These are phyloP conservation scores for Erpobdella octoculata DNA, from an alignment of 2,888 invertebrate genomes.

Conservation along the genomic window DNA sequence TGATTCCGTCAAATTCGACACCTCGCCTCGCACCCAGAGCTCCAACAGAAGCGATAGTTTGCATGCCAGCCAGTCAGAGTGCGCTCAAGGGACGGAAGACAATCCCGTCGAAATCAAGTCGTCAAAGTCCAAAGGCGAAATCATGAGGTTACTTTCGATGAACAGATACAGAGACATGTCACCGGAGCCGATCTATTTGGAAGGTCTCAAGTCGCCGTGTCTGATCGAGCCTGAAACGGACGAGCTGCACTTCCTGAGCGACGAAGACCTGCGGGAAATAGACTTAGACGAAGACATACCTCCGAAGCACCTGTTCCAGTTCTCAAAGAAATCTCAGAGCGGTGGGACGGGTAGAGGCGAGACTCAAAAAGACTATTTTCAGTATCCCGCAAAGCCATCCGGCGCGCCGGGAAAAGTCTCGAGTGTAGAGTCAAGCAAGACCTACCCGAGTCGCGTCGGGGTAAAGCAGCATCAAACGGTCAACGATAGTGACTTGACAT, in stretches of 20 bases:
- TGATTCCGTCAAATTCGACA: neutral
- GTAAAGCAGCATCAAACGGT: too few species aligned
- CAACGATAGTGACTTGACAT: neutral
- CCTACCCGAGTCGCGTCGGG: neutral
- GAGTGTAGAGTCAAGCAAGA: neutral
- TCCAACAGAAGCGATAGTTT: neutral
- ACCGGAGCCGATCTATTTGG: constrained; percentile 25
- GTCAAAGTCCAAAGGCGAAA: constrained; percentile 12
- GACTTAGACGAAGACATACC: constrained; percentile 33
- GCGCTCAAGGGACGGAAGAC: neutral
- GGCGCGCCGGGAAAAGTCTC: neutral
- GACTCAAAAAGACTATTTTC: neutral
- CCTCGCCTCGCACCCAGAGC: neutral
- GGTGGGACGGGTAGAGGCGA: constrained; percentile 3
- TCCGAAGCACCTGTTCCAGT: constrained; percentile 30
- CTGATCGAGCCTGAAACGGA: constrained; percentile 24
- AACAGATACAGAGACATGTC: constrained; percentile 25
- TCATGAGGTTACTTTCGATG: constrained; percentile 24
- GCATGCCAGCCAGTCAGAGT: neutral
- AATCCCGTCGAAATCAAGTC: neutral
- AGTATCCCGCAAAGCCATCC: neutral
- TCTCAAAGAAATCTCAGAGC: constrained; percentile 5
- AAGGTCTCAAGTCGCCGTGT: constrained; percentile 27
- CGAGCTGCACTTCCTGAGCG: constrained; percentile 29
- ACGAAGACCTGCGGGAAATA: constrained; percentile 31